A percentile compares a stretch with the other conserved stretches of the same genome.
Conservation (phyloP, 2,113 vertebrate species). For the Phylloscopus trochilus region DNA sequence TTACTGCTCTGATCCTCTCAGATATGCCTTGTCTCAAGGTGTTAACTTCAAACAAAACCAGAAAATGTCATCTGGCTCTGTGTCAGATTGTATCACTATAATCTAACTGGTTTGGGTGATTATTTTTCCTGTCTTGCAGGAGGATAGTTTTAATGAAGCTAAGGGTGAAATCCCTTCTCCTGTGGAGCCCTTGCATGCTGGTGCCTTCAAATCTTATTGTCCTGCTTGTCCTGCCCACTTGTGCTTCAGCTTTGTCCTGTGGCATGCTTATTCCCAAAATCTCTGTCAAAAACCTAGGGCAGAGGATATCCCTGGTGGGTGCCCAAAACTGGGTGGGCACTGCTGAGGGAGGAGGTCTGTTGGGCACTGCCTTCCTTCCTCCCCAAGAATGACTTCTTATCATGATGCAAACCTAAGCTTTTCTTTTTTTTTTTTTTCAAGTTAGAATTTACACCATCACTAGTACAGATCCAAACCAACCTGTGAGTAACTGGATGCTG, state of each 20-base stretch:
- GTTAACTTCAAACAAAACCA: background rate
- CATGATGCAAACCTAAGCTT: background rate
- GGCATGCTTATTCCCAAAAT: background rate
- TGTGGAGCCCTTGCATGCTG: background rate
- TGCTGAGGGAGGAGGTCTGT: background rate
- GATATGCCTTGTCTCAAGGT: background rate
- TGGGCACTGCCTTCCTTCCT: background rate
- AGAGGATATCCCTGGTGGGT: background rate
- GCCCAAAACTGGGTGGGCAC: background rate
- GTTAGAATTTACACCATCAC: background rate
- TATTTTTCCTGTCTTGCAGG: background rate
- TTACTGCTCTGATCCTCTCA: background rate
- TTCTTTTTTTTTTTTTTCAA: background rate
- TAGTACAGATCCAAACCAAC: background rate
- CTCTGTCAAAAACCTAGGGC: background rate
- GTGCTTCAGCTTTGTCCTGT: background rate
- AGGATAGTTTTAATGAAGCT: background rate
- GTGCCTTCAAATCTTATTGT: background rate
- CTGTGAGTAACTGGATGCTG: background rate
- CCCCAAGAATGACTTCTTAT: background rate
- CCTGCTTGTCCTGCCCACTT: fast-evolving
- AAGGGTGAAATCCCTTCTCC: background rate
- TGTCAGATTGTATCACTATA: background rate
- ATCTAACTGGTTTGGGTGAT: background rate
- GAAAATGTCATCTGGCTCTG: background rate